Evolutionary conservation across 2,113 vertebrate species (phyloP), one percentile per base, ranked within the genome.

Genomic region (Rhegmatorhina hoffmannsi): DNA sequence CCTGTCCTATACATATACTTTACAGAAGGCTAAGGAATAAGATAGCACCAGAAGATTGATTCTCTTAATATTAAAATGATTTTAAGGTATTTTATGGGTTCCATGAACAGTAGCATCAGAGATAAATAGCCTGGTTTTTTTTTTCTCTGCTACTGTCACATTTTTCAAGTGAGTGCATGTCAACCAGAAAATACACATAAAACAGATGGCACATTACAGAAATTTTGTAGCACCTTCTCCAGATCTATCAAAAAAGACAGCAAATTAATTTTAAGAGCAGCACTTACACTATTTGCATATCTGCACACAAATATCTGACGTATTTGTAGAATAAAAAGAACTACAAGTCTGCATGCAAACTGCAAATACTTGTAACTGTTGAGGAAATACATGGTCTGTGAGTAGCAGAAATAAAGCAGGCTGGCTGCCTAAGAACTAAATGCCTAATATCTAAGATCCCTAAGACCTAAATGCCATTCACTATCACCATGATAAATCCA

Each of bases 141-240:
- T 84, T 86, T 84, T 78, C 36, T 69, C 46, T 67, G 33, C 40
- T 67, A 64, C 18, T 56, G 66, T 31, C n/a, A 8, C 53, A 79
- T 85, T 93, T 89, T 82, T 85, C 58, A 87, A 79, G 33, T 33
- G 70, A 87, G 58, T 73, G 44, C 44, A 36, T 10, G 28, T 64
- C 90, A 95, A n/a, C 40, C 16, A 95, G 44, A 64, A 92, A 72
- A 84, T 47, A 77, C 28, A 62, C 12, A 68, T 43, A 87, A 87
- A 89, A 59, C 80, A 89, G 87, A 92, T 49, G 69, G 87, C 66
- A 72, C 46, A 84, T 47, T 49, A 82, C 56, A 91, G 78, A 87
- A 79, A 85, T 74, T 59, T 73, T 80, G 72, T 55, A 90, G 94
- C 63, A 94, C 64, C 72, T 90, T 86, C 90, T 93, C 33, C 47